Evolutionary conservation across 35 echinoderm and acorn worm species (phyloP), one percentile per base, ranked within the genome.

Genomic region (Diadema setosum): DNA sequence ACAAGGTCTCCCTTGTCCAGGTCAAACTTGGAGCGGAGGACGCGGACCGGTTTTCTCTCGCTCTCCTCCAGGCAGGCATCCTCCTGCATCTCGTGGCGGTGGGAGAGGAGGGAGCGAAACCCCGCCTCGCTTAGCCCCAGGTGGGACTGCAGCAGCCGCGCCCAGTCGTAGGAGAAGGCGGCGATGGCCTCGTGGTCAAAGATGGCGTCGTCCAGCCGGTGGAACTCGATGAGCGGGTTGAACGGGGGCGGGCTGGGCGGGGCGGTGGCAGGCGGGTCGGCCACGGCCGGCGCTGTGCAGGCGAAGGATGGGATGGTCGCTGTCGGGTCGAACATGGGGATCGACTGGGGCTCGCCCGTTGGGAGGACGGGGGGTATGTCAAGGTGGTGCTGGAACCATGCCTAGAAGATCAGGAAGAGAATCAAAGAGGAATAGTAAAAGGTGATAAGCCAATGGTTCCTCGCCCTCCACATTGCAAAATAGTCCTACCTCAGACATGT

Each of bases 21-120:
- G 49, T 93, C 87, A 81, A 90, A 97, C 87, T 93, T 97, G 21
- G 83, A 35, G 34, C 70, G 80, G 11, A 97, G 83, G 1, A 93
- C 46, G 14, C 87, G 73, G 18, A 97, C 91, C 29, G 95, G 85
- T 78, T 93, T 97, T 63, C 83, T 89, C 52, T 97, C 95, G 2
- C 82, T 40, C 35, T 97, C 95, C 39, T 97, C 95, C 15, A 97
- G 46, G 40, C 75, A 90, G 15, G 90, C 87, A 60, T 93, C 91
- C 42, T 97, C 95, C 42, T 97, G 95, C 95, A 97, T 97, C 82
- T 97, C 95, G 55, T 90, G 84, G 14, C 95, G 95, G 45, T 97
- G 95, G 3, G 91, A 97, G 25, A 97, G 87, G n/a, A 97, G 80
- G 25, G 69, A 88, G 27, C 87, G 87, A 50, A 97, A 97, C 36